Base-by-base conservation (phyloP, 2,888 invertebrate genomes). In the Lycophotia porphyrea region DNA sequence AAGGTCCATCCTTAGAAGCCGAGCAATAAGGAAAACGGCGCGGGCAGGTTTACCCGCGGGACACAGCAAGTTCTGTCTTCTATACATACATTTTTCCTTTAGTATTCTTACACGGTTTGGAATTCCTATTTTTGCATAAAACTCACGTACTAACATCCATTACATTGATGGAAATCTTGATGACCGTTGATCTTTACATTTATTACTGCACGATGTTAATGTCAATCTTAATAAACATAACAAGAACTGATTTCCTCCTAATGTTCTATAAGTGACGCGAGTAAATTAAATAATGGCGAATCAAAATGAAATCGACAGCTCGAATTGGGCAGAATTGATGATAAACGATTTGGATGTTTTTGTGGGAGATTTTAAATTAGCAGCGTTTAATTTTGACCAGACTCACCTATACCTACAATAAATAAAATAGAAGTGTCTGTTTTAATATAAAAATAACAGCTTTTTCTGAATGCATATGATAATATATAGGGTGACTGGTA, bases 271-370 rank as follows among this genome's bases (percentile, higher is more conserved):
- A 71, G 68, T 69, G 75, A 64, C 61, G 55, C 39, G 71, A 64
- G 58, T 63, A 52, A 73, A 83, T 85, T 71, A 80, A 78, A 76
- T 85, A 85, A 82, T 86, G 69, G 73, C 72, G 77, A 77, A 82
- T 74, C 61, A 76, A 69, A 80, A 86, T 76, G 47, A 60, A 83
- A 84, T 78, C 80, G 77, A 80, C 84, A 76, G 60, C 47, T 44
- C 67, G 66, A 83, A 84, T 86, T 84, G 80, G 66, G 39, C 55
- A 70, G n/a, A 80, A 84, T 83, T 82, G 77, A 74, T 67, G 36
- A 61, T 76, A 64, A 76, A 75, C 27, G 74, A 49, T 63, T 60
- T 65, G 42, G 60, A 15, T 64, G n/a, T 72, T 70, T 72, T 73
- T 78, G 47, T 68, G 49, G 21, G 42, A 73, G 42, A 67, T 60